These are phyloP conservation scores for Danio tinwini DNA, from an alignment of 2,797 vertebrate genomes.

Conservation along the genomic window DNA sequence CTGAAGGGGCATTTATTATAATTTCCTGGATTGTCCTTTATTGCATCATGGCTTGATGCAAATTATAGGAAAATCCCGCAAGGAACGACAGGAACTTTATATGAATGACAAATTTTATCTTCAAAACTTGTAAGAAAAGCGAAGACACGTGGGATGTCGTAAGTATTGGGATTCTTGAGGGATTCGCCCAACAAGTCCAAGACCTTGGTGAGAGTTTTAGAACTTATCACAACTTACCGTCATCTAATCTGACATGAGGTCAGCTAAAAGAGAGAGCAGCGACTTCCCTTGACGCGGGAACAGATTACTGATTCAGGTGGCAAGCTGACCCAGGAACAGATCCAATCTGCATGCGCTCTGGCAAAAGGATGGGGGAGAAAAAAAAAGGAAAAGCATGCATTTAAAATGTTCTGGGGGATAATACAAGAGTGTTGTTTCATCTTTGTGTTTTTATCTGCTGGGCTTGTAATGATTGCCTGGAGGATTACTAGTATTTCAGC, in stretches of 20 bases:
- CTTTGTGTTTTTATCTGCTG: constrained; percentile 36
- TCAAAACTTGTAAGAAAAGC: background rate
- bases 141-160: background rate
- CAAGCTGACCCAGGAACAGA: constrained; percentile 62
- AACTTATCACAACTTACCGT: background rate
- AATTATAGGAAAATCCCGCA: background rate
- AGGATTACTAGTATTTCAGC: constrained; percentile 55
- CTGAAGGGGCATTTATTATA: background rate
- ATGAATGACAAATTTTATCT: constrained; percentile 1
- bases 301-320: constrained; percentile 64
- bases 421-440: constrained; percentile 47
- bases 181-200: constrained; percentile 25
- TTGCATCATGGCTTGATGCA: constrained; percentile 4
- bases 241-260: constrained; percentile 14
- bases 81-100: background rate
- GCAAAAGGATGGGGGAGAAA: constrained; percentile 61
- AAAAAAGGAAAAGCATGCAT: constrained; percentile 58
- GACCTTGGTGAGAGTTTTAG: constrained; percentile 21
- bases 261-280: constrained; percentile 24
- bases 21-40: background rate
- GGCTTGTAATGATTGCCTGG: constrained; percentile 49
- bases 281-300: constrained; percentile 50
- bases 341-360: constrained; percentile 63
- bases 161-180: background rate
- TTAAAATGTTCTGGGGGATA: constrained; percentile 58